Conservation (phyloP, 2,888 invertebrate species). For the Athalia circularis region DNA sequence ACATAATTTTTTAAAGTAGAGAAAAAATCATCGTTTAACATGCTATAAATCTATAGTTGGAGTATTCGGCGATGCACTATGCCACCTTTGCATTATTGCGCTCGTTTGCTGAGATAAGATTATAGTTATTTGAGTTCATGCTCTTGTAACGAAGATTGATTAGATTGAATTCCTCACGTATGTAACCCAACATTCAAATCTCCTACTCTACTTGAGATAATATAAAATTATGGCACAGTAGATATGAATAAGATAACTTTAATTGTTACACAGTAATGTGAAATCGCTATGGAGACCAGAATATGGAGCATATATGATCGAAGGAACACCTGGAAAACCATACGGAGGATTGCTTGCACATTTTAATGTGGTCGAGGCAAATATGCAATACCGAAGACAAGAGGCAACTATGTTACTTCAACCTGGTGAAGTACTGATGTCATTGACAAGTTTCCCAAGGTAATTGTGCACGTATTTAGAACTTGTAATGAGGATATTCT, state of each 20-base stretch:
- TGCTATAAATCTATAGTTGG: too few relatives aligned
- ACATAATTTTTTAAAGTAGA: not conserved
- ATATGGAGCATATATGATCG: constrained; percentile 99
- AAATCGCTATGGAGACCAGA: constrained; percentile 98
- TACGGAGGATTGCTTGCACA: constrained; percentile 96
- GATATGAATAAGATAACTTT: not conserved
- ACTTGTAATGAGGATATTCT: too few relatives aligned
- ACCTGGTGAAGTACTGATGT: constrained; percentile 90
- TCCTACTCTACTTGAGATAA: too few relatives aligned
- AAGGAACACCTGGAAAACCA: constrained; percentile 97
- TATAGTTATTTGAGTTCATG: too few relatives aligned
- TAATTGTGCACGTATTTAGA: constrained; percentile 68
- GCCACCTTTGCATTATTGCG: too few relatives aligned
- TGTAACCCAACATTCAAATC: too few relatives aligned
- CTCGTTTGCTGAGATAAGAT: too few relatives aligned
- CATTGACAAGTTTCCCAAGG: constrained; percentile 96
- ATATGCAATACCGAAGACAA: constrained; percentile 93
- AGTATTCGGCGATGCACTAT: too few relatives aligned
- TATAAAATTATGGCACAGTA: not conserved
- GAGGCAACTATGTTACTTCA: constrained; percentile 87
- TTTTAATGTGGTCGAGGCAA: constrained; percentile 98
- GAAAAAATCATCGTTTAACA: not conserved
- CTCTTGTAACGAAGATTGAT: too few relatives aligned
- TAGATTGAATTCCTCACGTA: too few relatives aligned
- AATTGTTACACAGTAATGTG: constrained; percentile 74